Percentiles rank a stretch among this genome's conserved stretches.
phyloP scores from a whole-genome alignment of 1,140 invertebrate genomes.

The Hypsibius dujardini region DNA sequence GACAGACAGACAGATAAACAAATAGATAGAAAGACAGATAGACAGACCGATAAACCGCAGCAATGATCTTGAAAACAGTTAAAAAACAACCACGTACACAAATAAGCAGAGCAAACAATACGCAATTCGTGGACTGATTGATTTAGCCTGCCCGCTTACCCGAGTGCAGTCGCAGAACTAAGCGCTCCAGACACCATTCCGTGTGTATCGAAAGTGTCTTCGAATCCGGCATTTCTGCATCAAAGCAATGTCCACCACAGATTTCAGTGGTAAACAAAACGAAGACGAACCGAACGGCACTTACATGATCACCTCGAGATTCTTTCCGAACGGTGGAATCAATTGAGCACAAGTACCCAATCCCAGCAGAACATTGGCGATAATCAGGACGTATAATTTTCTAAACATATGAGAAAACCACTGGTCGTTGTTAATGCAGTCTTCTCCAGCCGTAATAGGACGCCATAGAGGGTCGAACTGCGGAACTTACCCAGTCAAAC shows the following conservation, averaged over 20 bases:
- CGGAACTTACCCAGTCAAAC: conserved; percentile 7
- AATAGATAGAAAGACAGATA: too few relatives aligned
- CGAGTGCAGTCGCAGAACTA: conserved; percentile 27
- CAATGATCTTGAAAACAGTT: too few relatives aligned
- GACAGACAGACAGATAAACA: too few relatives aligned
- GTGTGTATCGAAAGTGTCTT: conserved; percentile 26
- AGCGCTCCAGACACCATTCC: conserved; percentile 28
- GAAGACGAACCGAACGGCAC: conserved; percentile 7
- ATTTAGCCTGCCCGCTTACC: conserved; percentile 26
- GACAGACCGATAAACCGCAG: too few relatives aligned
- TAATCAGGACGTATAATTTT: conserved; percentile 24
- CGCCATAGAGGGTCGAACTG: too few relatives aligned
- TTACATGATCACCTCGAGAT: conserved; percentile 27
- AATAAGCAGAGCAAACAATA: too few relatives aligned
- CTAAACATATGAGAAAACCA: neutral
- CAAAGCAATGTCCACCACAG: conserved; percentile 12
- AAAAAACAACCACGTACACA: too few relatives aligned
- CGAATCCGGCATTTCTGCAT: conserved; percentile 26
- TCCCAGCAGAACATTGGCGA: conserved; percentile 24
- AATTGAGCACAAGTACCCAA: conserved; percentile 25
- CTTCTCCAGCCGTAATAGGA: too few relatives aligned
- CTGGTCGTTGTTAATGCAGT: neutral
- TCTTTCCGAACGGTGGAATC: conserved; percentile 25
- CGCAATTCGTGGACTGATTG: too few relatives aligned
- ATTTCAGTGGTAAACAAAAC: neutral